These are phyloP conservation scores for Conus canariensis DNA, from an alignment of 2,888 invertebrate species.

Conservation along the genomic window DNA sequence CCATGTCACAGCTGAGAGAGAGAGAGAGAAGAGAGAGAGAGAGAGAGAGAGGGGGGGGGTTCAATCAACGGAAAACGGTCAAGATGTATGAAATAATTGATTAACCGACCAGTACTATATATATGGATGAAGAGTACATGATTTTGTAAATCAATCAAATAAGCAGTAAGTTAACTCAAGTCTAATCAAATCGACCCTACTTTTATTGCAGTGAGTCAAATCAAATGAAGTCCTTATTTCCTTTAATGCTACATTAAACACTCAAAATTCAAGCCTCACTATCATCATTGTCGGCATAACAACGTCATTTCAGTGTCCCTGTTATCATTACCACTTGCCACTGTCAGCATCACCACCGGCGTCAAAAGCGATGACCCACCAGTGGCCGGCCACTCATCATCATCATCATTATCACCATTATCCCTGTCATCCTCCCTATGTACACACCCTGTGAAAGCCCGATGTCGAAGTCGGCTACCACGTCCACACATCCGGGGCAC, in stretches of 20 bases:
- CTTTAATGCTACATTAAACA: too few species aligned
- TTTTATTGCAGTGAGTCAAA: too few species aligned
- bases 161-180: too few species aligned
- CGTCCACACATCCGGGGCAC: constrained; percentile 52
- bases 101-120: too few species aligned
- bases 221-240: too few species aligned
- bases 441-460: constrained; percentile 46
- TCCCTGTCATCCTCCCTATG: neutral
- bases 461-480: constrained; percentile 43
- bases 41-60: neutral
- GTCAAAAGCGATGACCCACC: neutral
- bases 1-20: constrained; percentile 35
- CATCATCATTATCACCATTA: neutral
- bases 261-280: too few species aligned
- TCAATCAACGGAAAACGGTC: neutral
- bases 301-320: too few species aligned
- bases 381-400: neutral
- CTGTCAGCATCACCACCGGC: neutral
- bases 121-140: too few species aligned
- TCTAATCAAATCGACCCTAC: too few species aligned
- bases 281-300: too few species aligned
- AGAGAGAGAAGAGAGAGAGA: neutral
- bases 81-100: neutral
- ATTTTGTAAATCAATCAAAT: too few species aligned
- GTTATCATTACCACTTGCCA: too few species aligned